These are phyloP conservation scores for Drosophila nr. fundita DNA, from an alignment of 2,888 invertebrate genomes.

Conservation along the genomic window DNA sequence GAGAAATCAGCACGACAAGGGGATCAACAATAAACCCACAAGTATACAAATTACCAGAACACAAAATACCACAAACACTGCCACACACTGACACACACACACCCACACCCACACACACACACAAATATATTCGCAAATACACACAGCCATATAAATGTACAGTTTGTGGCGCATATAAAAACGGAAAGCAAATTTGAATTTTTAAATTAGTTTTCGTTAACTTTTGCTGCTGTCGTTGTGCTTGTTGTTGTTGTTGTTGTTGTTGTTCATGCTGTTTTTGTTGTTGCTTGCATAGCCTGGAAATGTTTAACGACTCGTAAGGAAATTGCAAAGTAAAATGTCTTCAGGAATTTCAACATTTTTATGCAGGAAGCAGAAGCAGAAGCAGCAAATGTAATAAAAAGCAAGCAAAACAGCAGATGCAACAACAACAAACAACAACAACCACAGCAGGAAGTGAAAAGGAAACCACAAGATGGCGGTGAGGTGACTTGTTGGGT, in stretches of 20 bases:
- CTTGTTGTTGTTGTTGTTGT: constrained; percentile 17
- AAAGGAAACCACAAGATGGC: constrained; percentile 72
- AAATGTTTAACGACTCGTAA: constrained; percentile 84
- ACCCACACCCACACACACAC: constrained; percentile 12
- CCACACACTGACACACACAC: constrained; percentile 10
- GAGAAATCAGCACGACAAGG: constrained; percentile 50
- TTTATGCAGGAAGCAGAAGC: constrained; percentile 62
- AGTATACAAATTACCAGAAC: constrained; percentile 82
- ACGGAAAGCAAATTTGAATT: constrained; percentile 84
- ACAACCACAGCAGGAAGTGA: constrained; percentile 6
- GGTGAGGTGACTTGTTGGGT: constrained; percentile 39
- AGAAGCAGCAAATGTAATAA: constrained; percentile 62
- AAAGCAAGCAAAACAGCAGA: constrained; percentile 55
- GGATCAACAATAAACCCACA: constrained; percentile 80
- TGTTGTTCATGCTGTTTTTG: constrained; percentile 21
- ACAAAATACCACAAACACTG: constrained; percentile 61
- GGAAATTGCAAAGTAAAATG: constrained; percentile 82
- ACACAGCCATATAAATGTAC: constrained; percentile 73
- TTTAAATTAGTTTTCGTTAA: constrained; percentile 85
- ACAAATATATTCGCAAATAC: constrained; percentile 11
- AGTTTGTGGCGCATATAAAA: constrained; percentile 77
- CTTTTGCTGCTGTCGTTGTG: constrained; percentile 70
- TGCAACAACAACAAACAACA: constrained; percentile 22
- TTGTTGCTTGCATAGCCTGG: constrained; percentile 66
- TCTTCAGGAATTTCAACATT: constrained; percentile 78